phyloP scores from a whole-genome alignment of 1,140 invertebrate genomes.

The Bradynema listronoti region DNA sequence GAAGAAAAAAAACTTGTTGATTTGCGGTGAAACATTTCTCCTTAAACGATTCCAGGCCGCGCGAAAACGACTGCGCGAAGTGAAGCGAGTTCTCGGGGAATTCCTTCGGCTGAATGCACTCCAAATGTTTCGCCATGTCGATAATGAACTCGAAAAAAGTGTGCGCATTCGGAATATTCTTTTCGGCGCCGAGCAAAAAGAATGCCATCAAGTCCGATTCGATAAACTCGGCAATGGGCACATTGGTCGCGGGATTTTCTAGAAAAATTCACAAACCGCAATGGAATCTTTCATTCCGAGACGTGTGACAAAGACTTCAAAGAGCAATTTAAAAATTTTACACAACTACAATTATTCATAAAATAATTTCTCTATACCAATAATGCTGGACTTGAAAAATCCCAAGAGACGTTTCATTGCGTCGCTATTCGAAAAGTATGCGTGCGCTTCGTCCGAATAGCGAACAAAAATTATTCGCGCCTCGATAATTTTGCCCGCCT shows the following conservation, averaged over 20 bases:
- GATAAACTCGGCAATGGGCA: slow-evolving; percentile 15
- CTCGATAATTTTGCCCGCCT: slow-evolving; percentile 10
- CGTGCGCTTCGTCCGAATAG: slow-evolving; percentile 15
- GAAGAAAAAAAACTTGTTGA: slow-evolving; percentile 16
- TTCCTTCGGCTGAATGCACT: slow-evolving; percentile 17
- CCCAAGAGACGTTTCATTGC: too few relatives aligned
- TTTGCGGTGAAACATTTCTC: slow-evolving; percentile 18
- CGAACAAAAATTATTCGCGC: slow-evolving; percentile 18
- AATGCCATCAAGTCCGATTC: slow-evolving; percentile 9
- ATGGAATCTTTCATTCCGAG: slow-evolving; percentile 3
- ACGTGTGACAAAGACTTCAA: too few relatives aligned
- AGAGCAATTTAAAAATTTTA: slow-evolving; percentile 11
- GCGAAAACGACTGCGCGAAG: slow-evolving; percentile 22
- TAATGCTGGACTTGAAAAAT: slow-evolving; percentile 5
- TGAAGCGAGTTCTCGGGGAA: slow-evolving; percentile 22
- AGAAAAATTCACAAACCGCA: too few relatives aligned
- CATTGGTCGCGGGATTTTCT: slow-evolving; percentile 5
- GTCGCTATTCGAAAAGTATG: too few relatives aligned
- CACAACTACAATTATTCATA: too few relatives aligned
- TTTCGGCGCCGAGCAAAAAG: background rate
- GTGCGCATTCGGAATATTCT: background rate
- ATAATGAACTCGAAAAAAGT: slow-evolving; percentile 16
- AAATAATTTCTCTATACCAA: background rate
- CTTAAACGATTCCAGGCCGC: slow-evolving; percentile 14
- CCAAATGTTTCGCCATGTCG: slow-evolving; percentile 12